Conservation (phyloP, 2,888 invertebrate genomes). For the Macaria liturata region DNA sequence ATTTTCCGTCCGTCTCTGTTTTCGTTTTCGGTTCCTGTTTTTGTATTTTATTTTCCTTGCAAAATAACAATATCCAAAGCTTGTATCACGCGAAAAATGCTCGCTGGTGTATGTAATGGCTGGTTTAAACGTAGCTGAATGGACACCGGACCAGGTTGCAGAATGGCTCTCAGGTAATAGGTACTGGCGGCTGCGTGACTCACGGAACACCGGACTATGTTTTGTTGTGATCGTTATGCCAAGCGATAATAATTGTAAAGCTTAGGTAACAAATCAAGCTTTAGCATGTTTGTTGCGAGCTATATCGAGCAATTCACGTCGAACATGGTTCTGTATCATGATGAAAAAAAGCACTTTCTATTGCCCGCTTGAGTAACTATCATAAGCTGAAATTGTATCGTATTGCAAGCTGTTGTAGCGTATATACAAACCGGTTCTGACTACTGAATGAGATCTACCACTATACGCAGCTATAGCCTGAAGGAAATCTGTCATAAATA, state of each 20-base stretch:
- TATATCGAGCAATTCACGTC: too few relatives aligned
- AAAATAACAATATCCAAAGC: constrained; percentile 22
- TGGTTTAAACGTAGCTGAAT: constrained; percentile 88
- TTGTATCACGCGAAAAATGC: constrained; percentile 48
- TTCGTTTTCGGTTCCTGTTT: background rate
- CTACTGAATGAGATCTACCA: too few relatives aligned
- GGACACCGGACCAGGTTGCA: constrained; percentile 95
- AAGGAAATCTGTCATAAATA: too few relatives aligned
- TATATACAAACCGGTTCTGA: too few relatives aligned
- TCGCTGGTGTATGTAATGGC: constrained; percentile 52
- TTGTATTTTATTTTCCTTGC: constrained; percentile 16
- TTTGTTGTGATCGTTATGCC: background rate
- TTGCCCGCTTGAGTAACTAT: too few relatives aligned
- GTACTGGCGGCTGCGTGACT: constrained; percentile 39
- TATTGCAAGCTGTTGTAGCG: background rate
- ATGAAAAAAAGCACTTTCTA: too few relatives aligned
- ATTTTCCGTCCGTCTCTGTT: background rate
- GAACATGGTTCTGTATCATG: too few relatives aligned
- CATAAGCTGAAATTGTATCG: constrained; percentile 1
- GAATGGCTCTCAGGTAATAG: constrained; percentile 95
- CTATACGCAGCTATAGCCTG: too few relatives aligned
- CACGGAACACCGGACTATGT: constrained; percentile 31
- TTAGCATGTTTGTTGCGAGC: too few relatives aligned
- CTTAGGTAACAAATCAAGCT: background rate
- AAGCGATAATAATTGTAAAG: background rate